Evolutionary conservation across 92 coral and sea anemone species (phyloP).

Genomic region (Actinernus sp.): DNA sequence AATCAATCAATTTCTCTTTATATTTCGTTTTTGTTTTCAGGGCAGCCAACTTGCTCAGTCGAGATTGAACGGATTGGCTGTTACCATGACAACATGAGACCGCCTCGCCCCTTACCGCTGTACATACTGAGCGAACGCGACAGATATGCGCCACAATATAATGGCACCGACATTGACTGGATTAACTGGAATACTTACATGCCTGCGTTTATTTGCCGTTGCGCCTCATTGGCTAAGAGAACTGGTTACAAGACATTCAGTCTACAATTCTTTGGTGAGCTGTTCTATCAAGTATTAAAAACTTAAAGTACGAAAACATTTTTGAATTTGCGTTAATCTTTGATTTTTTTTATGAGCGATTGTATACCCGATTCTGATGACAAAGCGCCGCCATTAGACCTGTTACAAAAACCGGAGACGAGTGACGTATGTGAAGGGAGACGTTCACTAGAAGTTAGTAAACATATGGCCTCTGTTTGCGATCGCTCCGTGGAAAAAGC

Average conservation of each 20-base stretch:
- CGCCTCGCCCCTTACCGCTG: conserved; percentile 73
- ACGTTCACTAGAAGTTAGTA: too few relatives aligned
- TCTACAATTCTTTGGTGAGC: conserved; percentile 73
- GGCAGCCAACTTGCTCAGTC: conserved; percentile 59
- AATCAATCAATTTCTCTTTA: not conserved
- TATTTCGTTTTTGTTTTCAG: conserved; percentile 3
- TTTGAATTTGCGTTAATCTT: too few relatives aligned
- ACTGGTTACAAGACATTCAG: conserved; percentile 65
- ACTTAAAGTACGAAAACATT: not conserved
- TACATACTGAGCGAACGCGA: conserved; percentile 84
- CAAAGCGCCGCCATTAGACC: too few relatives aligned
- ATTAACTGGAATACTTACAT: conserved; percentile 74
- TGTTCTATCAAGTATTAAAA: too few relatives aligned
- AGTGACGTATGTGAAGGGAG: too few relatives aligned
- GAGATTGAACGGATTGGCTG: conserved; percentile 74
- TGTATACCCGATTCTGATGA: too few relatives aligned
- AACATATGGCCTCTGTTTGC: too few relatives aligned
- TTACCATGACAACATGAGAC: conserved; percentile 58
- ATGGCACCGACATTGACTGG: conserved; percentile 78
- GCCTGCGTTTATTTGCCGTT: conserved; percentile 78
- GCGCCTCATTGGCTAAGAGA: conserved; percentile 62
- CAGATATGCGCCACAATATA: conserved; percentile 34
- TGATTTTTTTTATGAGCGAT: too few relatives aligned
- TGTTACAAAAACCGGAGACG: too few relatives aligned
- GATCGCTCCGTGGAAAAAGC: too few relatives aligned